Conservation (phyloP, 2,888 invertebrate species). For the Entomobrya multifasciata region DNA sequence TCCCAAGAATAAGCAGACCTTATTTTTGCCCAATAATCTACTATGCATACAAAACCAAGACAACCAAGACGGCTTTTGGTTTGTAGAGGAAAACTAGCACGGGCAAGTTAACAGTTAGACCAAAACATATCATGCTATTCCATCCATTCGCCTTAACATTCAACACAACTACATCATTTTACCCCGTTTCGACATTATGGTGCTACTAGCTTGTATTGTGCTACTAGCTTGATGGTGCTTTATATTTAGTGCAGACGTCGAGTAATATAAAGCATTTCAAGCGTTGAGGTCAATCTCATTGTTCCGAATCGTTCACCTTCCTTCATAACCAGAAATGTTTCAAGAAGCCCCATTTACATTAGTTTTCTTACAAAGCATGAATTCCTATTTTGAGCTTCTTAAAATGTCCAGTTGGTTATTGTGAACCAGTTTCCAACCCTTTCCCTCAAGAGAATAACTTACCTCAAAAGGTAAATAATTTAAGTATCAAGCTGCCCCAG, state of each 20-base stretch:
- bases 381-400: background rate
- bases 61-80: no score
- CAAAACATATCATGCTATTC: background rate
- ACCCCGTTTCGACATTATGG: background rate
- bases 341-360: background rate
- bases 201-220: background rate
- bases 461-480: background rate
- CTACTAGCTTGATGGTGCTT: background rate
- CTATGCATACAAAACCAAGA: no score
- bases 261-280: background rate
- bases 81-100: no score
- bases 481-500: background rate
- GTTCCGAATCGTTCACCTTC: background rate
- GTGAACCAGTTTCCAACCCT: background rate
- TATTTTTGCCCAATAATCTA: no score
- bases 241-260: background rate
- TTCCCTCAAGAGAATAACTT: background rate
- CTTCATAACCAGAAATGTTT: no score
- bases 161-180: background rate
- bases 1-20: no score
- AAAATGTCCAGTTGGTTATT: background rate
- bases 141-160: background rate
- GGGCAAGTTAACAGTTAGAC: no score
- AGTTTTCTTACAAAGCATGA: slow-evolving; percentile 4
- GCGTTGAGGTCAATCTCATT: background rate